Conservation (phyloP, 2,888 invertebrate species). For the Ctena decussata region DNA sequence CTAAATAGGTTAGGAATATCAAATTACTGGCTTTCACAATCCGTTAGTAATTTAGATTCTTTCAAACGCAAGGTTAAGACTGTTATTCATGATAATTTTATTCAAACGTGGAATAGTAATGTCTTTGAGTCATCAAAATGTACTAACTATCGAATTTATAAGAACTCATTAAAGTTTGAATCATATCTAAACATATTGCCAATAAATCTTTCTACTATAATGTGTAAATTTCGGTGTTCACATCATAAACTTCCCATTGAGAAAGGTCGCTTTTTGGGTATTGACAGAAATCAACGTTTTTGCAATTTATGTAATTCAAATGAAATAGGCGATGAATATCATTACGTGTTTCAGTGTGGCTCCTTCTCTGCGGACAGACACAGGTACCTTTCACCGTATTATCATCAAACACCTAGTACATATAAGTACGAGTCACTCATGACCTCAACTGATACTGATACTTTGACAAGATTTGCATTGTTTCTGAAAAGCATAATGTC, state of each 20-base stretch:
- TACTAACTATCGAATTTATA: not conserved
- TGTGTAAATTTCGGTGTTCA: constrained; percentile 6
- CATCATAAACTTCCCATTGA: not conserved
- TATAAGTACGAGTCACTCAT: not conserved
- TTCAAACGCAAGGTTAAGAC: not conserved
- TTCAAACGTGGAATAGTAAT: not conserved
- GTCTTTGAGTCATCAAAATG: not conserved
- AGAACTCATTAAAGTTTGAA: not conserved
- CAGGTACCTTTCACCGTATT: not conserved
- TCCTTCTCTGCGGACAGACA: not conserved
- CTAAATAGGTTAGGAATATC: not conserved
- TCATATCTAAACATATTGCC: not conserved
- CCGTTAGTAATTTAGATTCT: not conserved
- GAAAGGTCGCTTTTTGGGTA: not conserved
- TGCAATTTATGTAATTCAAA: not conserved
- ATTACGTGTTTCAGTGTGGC: not conserved
- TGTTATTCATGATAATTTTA: not conserved
- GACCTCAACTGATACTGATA: not conserved
- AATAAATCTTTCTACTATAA: not conserved
- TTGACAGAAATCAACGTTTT: not conserved
- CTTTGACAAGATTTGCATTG: not conserved
- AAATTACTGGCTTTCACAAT: constrained; percentile 3
- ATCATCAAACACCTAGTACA: not conserved
- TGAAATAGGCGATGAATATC: not conserved
- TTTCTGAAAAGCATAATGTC: not conserved